phyloP scores from a whole-genome alignment of 2,113 vertebrate genomes.

The Stegastes partitus region DNA sequence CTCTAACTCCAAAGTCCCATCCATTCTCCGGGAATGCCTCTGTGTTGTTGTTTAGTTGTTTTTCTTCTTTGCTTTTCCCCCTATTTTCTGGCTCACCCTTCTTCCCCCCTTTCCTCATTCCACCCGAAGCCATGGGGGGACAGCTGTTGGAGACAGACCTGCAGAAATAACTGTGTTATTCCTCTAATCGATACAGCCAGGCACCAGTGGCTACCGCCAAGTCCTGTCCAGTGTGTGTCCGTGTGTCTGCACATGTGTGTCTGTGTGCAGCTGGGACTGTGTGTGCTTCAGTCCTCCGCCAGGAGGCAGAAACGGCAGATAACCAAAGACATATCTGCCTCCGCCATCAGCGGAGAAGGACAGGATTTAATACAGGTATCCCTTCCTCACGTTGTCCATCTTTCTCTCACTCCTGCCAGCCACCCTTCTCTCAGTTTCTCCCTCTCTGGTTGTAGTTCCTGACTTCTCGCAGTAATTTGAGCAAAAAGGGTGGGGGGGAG shows the following conservation, averaged over 20 bases:
- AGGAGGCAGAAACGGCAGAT: constrained; percentile 69
- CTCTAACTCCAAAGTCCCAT: constrained; percentile 33
- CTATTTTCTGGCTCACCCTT: neutral
- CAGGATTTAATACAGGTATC: constrained; percentile 61
- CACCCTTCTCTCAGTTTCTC: neutral
- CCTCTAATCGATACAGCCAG: constrained; percentile 77
- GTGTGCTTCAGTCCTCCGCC: constrained; percentile 36
- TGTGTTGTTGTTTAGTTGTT: constrained; percentile 33
- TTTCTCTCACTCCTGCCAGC: constrained; percentile 20
- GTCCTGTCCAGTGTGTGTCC: constrained; percentile 48
- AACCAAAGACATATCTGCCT: constrained; percentile 65
- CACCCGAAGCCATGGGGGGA: constrained; percentile 56
- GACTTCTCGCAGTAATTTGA: constrained; percentile 35
- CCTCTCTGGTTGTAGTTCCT: constrained; percentile 29
- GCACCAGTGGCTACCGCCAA: constrained; percentile 69
- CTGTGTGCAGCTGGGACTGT: constrained; percentile 39
- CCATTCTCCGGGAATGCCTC: constrained; percentile 39
- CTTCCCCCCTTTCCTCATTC: constrained; percentile 12
- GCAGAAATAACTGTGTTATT: constrained; percentile 81
- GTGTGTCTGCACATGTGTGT: constrained; percentile 29
- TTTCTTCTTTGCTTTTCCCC: neutral
- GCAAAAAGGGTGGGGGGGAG: neutral
- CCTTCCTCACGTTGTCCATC: constrained; percentile 34
- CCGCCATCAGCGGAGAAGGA: constrained; percentile 52
- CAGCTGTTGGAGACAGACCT: constrained; percentile 75